These are phyloP conservation scores for Romanogobio albipinnatus DNA, from an alignment of 2,113 vertebrate genomes.

Conservation along the genomic window DNA sequence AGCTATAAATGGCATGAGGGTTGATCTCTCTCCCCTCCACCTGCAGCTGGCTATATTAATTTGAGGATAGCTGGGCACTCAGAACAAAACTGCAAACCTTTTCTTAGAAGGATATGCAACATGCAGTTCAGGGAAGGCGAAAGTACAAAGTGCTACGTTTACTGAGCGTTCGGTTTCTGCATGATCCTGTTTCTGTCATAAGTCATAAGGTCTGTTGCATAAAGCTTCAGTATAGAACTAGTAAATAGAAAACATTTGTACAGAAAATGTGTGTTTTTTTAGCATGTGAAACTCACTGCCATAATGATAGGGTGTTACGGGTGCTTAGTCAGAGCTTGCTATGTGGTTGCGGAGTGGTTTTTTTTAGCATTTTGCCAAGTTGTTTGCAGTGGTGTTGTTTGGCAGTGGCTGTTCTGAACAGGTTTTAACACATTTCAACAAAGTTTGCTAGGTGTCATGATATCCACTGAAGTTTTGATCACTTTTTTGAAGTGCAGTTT, in stretches of 20 bases:
- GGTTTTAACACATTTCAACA: not conserved
- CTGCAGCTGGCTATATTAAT: constrained; percentile 55
- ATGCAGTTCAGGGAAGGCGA: not conserved
- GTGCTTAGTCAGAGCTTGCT: not conserved
- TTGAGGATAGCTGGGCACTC: constrained; percentile 54
- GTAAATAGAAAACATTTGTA: not conserved
- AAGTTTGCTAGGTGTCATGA: not conserved
- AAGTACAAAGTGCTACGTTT: not conserved
- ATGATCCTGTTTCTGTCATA: not conserved
- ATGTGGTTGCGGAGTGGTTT: not conserved
- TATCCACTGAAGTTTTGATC: too few relatives aligned
- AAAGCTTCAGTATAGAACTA: constrained; percentile 22
- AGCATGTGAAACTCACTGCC: not conserved
- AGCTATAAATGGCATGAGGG: constrained; percentile 72
- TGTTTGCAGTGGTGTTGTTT: not conserved
- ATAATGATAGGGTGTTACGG: not conserved
- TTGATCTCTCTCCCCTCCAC: constrained; percentile 56
- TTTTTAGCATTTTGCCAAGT: not conserved
- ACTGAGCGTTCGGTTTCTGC: not conserved
- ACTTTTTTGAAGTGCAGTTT: too few relatives aligned
- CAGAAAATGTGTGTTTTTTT: not conserved
- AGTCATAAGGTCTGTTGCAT: constrained; percentile 20
- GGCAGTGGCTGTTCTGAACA: not conserved
- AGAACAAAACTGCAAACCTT: constrained; percentile 54
- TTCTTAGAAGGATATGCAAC: constrained; percentile 37